Conservation (phyloP, 2,888 invertebrate genomes). For the Lasius fuliginosus region DNA sequence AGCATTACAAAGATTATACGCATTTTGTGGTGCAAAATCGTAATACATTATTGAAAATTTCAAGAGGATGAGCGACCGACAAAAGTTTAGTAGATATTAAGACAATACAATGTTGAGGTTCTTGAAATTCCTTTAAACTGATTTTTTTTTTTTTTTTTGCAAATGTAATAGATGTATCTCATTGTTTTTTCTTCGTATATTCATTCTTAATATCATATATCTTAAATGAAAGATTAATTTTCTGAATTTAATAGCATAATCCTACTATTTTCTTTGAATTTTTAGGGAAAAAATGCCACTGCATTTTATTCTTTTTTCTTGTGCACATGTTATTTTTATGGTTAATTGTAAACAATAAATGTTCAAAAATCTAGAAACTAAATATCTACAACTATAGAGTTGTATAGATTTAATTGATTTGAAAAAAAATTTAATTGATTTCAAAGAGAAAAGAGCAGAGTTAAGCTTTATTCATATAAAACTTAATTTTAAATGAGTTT, state of each 20-base stretch:
- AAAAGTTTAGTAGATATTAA: neutral
- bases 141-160: neutral
- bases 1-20: neutral
- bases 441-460: neutral
- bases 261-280: neutral
- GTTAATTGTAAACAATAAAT: conserved; percentile 34
- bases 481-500: neutral
- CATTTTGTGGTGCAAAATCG: neutral
- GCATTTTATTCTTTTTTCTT: neutral
- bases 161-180: neutral
- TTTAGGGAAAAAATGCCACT: neutral
- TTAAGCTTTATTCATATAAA: neutral
- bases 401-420: conserved; percentile 1
- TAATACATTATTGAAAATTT: neutral
- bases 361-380: conserved; percentile 7
- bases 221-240: neutral
- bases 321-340: neutral
- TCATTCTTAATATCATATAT: neutral
- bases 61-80: neutral
- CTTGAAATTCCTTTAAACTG: neutral
- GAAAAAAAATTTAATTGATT: neutral
- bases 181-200: neutral
- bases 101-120: neutral
- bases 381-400: conserved; percentile 9
- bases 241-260: neutral